Base-by-base conservation (phyloP, 2,113 vertebrate genomes). In the Paedocypris sp. region DNA sequence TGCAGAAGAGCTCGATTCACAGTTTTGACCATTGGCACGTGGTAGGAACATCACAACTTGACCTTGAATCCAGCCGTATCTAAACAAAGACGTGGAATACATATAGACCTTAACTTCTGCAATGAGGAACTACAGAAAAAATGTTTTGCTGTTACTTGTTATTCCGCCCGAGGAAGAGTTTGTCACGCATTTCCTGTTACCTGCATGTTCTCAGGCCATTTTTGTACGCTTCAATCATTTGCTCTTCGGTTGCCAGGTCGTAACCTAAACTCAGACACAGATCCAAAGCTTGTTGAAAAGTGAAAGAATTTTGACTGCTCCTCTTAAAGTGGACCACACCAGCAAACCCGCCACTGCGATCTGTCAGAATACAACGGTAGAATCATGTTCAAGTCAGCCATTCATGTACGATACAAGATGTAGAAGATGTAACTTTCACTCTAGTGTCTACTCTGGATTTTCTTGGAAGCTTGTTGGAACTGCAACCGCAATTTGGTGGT, bases 181-280 rank as follows among this genome's bases (percentile, higher is more conserved):
- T 7, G 28, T 54, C 13, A 9, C 20, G 20, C 11, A 11, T 10
- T 16, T 3, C 11, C 11, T 9, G 6, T 47, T 53, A 90, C 88
- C 88, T 87, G 86, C 88, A 90, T 8, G 86, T 89, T 75, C 89
- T 82, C 76, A 89, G 84, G 3, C 85, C 87, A 1, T 51, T 11
- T 0, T 3, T 2, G 4, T 62, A 75, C 23, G 87, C 87, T 25
- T 3, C 23, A 28, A 39, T 1, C 79, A 89, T 58, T 62, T 89
- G 85, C 0, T 74, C 77, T 52, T 77, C 63, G 11, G 81, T 88
- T 69, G 88, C 74, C 59, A 89, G 68, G 13, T 72, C 85, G 32
- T 72, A 79, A 3, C 80, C 83, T 61, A 88, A 80, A 45, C 83
- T 82, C 56, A 57, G 50, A 52, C 88, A 90, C 43, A 87, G 77